These are phyloP conservation scores for Ctenomys sociabilis DNA, from an alignment of 2,113 vertebrate genomes.

Conservation along the genomic window DNA sequence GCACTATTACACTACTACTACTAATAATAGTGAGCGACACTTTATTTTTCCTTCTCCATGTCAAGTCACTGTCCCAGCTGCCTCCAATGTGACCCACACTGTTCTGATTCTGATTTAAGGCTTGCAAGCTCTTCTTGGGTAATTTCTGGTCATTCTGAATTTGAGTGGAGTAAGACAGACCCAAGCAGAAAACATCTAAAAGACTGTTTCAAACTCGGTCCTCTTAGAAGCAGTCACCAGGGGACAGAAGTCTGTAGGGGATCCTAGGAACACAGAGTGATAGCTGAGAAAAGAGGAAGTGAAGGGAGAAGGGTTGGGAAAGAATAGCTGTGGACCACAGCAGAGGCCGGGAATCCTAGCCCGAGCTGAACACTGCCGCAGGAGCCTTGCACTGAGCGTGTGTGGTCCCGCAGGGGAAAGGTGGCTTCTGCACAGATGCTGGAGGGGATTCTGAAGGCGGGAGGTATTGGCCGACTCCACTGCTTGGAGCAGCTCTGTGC, in stretches of 20 bases:
- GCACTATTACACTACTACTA: slow-evolving; percentile 46
- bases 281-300: not conserved
- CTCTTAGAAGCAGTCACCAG: not conserved
- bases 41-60: not conserved
- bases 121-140: slow-evolving; percentile 44
- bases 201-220: not conserved
- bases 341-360: not conserved
- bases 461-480: no score
- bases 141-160: not conserved
- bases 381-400: not conserved
- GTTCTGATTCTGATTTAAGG: not conserved
- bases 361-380: not conserved
- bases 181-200: slow-evolving; percentile 20
- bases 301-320: not conserved
- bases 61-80: slow-evolving; percentile 67
- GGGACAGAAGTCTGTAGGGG: not conserved
- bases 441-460: no score
- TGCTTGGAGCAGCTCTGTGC: no score
- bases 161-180: not conserved
- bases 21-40: no score
- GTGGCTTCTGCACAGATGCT: no score
- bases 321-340: not conserved
- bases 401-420: no score
- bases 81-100: slow-evolving; percentile 62
- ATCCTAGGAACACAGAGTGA: not conserved